Percentiles rank a stretch among this genome's conserved stretches.
phyloP scores from a whole-genome alignment of 2,113 vertebrate genomes.

The Engraulis encrasicolus region DNA sequence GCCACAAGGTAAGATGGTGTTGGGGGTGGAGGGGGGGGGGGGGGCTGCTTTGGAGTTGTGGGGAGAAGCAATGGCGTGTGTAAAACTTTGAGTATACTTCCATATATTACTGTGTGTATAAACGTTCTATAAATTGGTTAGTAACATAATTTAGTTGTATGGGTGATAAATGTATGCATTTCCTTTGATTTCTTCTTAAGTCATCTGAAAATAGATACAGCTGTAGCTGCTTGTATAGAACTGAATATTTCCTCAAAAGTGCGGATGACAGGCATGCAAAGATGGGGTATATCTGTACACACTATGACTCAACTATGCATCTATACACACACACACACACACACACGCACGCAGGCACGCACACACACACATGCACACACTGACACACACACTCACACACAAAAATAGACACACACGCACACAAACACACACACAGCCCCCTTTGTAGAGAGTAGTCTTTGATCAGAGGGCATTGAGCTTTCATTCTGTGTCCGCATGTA shows the following conservation, averaged over 20 bases:
- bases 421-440: neutral
- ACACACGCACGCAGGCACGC: neutral
- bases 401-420: neutral
- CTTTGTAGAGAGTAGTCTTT: constrained; percentile 25
- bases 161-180: too few species aligned
- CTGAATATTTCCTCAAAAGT: neutral
- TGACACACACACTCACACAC: neutral
- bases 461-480: constrained; percentile 36
- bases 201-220: neutral
- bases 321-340: neutral
- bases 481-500: constrained; percentile 44
- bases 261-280: neutral
- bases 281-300: neutral
- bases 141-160: too few species aligned
- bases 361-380: neutral
- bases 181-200: neutral
- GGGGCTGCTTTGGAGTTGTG: too few species aligned
- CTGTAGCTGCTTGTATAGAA: neutral
- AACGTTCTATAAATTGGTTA: too few species aligned
- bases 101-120: too few species aligned
- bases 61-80: too few species aligned
- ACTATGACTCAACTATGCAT: neutral
- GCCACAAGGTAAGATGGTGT: too few species aligned
- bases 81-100: too few species aligned
- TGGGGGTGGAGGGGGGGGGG: too few species aligned